These are phyloP conservation scores for Xiphias gladius DNA, from an alignment of 2,113 vertebrate genomes.

Conservation along the genomic window DNA sequence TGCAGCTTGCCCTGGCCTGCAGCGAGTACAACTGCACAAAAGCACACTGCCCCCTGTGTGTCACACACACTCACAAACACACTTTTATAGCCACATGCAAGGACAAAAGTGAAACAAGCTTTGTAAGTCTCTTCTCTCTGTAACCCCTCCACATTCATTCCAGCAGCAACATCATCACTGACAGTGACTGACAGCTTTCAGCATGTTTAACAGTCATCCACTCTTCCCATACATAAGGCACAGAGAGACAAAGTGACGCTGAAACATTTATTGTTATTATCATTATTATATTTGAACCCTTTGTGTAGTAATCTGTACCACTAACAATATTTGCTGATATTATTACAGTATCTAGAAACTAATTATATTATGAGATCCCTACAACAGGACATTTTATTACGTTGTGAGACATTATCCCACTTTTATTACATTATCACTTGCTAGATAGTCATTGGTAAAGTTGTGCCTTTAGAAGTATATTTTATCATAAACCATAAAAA, in stretches of 20 bases:
- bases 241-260: neutral
- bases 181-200: neutral
- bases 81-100: slow-evolving; percentile 16
- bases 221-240: neutral
- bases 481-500: neutral
- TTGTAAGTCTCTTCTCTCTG: neutral
- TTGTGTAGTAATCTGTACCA: neutral
- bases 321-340: neutral
- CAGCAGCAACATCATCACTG: slow-evolving; percentile 6
- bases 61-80: too few relatives aligned
- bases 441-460: neutral
- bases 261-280: neutral
- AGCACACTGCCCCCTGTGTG: neutral
- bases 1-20: neutral
- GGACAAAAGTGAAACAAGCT: slow-evolving; percentile 6
- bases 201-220: neutral
- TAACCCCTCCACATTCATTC: neutral
- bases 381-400: neutral
- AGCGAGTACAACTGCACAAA: neutral
- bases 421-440: neutral
- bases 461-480: neutral
- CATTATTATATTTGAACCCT: neutral
- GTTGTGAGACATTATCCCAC: neutral
- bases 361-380: neutral
- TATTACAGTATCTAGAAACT: neutral